A percentile compares a stretch with the other conserved stretches of the same genome.
These are phyloP conservation scores for Geococcyx californianus DNA, from an alignment of 2,113 vertebrate genomes.

Conservation along the genomic window DNA sequence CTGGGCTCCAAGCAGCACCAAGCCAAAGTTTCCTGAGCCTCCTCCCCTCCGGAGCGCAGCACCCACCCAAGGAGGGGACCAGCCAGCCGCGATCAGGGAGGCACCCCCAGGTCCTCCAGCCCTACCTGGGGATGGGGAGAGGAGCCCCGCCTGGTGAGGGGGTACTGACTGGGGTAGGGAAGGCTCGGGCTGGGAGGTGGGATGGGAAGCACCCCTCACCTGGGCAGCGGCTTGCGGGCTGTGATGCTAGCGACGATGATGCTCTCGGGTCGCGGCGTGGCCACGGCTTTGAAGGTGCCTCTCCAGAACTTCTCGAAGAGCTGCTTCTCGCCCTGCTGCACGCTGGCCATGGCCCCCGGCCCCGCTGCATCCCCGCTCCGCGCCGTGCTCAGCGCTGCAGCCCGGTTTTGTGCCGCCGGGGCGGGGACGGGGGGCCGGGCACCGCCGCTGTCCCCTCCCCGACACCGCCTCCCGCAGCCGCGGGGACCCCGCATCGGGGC, in stretches of 20 bases:
- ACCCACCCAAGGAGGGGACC: background rate
- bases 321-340: conserved; percentile 91
- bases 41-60: background rate
- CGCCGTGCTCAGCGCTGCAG: too few relatives aligned
- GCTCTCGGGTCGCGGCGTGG: conserved; percentile 91
- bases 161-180: too few relatives aligned
- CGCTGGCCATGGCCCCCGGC: conserved; percentile 64
- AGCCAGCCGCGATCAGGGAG: background rate
- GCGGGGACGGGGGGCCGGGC: conserved; percentile 5
- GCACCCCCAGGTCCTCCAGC: background rate
- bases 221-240: conserved; percentile 81
- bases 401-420: conserved; percentile 13
- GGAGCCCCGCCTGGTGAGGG: too few relatives aligned
- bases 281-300: conserved; percentile 96
- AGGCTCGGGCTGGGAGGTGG: too few relatives aligned
- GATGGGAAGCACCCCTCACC: conserved; percentile 73
- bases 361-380: too few relatives aligned
- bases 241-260: conserved; percentile 94
- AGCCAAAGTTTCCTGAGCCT: background rate
- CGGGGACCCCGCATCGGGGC: background rate
- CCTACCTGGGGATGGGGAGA: background rate
- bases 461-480: conserved; percentile 24
- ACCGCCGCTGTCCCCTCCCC: conserved; percentile 49
- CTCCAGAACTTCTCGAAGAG: conserved; percentile 99
- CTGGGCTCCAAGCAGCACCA: background rate